Evolutionary conservation across 1,140 invertebrate genomes (phyloP), one percentile per base, ranked within the genome.

Genomic region (Euglossa dilemma): DNA sequence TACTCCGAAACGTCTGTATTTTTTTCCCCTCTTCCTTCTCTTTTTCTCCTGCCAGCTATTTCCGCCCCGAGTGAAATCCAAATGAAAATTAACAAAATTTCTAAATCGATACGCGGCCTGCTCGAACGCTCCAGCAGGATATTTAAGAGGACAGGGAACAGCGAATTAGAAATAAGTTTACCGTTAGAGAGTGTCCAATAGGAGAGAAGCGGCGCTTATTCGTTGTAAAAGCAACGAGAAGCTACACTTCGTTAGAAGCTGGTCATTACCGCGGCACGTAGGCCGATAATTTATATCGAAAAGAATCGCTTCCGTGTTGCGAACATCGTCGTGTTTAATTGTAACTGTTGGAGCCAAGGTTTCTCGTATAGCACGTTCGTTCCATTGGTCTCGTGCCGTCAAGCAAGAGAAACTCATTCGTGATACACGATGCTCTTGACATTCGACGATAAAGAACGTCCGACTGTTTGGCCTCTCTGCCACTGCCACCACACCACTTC

Each of bases 231-330:
- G 80, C 72, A 67, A 76, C 71, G 25, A 28, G 61, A 76, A 50
- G n/a, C 45, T 50, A 50, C 36, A 18, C 20, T 76, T 74, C 61
- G 72, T 75, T 81, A 56, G 71, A 25, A 45, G 25, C 61, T 6
- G 52, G 20, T 56, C n/a, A 75, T 81, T 81, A 81, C 75, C 80
- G 61, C 28, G 20, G 43, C 72, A 73, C 47, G 69, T 74, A 66
- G 50, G 18, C 79, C 61, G 61, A 18, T 57, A 52, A 47, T 81
- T 81, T 75, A 66, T 75, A 74, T 56, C 72, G 43, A 23, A 75
- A 80, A 66, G 71, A 75, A 66, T 66, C 79, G 70, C 79, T 80
- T 80, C 79, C 79, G 59, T 74, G 50, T 80, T 56, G n/a, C 77
- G 50, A 54, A n/a, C 28, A 64, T 71, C 77, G 56, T 20, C 6